phyloP scores from a whole-genome alignment of 2,113 vertebrate species.

The Procavia capensis region DNA sequence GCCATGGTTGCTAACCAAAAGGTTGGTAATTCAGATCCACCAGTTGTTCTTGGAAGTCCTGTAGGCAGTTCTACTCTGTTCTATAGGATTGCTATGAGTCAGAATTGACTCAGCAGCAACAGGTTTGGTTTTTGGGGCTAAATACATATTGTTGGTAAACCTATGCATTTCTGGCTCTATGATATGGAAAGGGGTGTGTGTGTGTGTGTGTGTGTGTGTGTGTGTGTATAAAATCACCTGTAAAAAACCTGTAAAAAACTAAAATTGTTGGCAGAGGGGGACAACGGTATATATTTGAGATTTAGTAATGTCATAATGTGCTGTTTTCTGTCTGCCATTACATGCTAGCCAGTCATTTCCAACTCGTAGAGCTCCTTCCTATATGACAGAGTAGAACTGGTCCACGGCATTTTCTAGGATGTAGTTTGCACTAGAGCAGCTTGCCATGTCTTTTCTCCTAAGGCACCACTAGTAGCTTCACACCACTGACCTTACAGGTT shows the following conservation, averaged over 20 bases:
- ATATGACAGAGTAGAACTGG: neutral
- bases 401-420: neutral
- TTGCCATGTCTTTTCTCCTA: neutral
- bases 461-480: neutral
- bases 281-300: neutral
- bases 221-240: neutral
- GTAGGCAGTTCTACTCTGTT: too few relatives aligned
- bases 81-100: too few relatives aligned
- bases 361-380: neutral
- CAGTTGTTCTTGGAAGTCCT: too few relatives aligned
- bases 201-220: too few relatives aligned
- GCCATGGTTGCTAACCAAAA: too few relatives aligned
- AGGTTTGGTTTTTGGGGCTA: too few relatives aligned
- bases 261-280: neutral
- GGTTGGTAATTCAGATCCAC: too few relatives aligned
- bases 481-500: neutral
- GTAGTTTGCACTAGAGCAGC: neutral
- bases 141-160: neutral
- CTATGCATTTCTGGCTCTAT: neutral
- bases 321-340: neutral
- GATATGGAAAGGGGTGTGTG: conserved; percentile 37
- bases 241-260: conserved; percentile 20
- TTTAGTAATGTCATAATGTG: neutral
- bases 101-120: too few relatives aligned
- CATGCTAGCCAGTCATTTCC: too few relatives aligned